These are phyloP conservation scores for Xenops minutus DNA, from an alignment of 2,797 vertebrate genomes.

Conservation along the genomic window DNA sequence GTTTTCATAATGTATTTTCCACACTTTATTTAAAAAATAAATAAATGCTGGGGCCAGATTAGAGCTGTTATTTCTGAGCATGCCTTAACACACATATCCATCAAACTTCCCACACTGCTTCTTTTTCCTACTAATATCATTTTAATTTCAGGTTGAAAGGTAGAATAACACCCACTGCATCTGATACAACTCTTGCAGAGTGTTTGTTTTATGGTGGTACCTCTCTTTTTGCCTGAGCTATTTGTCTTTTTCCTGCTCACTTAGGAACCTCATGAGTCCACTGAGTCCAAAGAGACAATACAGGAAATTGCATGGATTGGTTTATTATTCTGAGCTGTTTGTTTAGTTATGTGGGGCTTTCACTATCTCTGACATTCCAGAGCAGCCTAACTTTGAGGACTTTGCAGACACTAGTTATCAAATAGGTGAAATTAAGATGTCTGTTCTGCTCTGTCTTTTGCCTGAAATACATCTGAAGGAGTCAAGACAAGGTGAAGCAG, in stretches of 20 bases:
- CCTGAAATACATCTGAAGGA: not conserved
- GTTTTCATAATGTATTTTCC: not conserved
- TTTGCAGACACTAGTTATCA: not conserved
- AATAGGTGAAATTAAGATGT: not conserved
- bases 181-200: not conserved
- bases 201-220: not conserved
- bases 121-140: not conserved
- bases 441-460: not conserved
- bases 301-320: constrained; percentile 35
- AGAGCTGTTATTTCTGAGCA: not conserved
- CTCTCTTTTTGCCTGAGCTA: not conserved
- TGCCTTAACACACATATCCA: not conserved
- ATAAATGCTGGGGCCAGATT: not conserved
- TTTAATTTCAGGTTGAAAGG: not conserved
- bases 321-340: constrained; percentile 54
- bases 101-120: not conserved
- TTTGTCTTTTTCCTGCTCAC: not conserved
- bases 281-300: not conserved
- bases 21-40: not conserved
- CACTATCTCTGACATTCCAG: constrained; percentile 37
- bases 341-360: constrained; percentile 20
- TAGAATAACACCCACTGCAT: not conserved
- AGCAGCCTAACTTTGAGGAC: not conserved
- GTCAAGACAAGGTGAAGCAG: not conserved
- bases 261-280: not conserved